A percentile compares a stretch with the other conserved stretches of the same genome.
phyloP scores from a whole-genome alignment of 2,888 invertebrate genomes.

The Lymantria dispar region DNA sequence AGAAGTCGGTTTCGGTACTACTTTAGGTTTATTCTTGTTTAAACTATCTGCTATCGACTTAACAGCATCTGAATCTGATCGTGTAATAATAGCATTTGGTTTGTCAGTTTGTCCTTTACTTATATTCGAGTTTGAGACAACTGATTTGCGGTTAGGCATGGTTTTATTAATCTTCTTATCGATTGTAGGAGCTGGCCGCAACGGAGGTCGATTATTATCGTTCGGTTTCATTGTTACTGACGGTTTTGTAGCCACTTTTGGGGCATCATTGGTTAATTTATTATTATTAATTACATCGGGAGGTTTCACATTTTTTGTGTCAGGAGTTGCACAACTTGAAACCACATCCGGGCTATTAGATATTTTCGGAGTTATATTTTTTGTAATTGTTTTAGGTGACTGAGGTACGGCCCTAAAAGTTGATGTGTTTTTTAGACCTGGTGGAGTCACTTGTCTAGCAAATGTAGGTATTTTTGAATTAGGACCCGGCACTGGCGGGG shows the following conservation, averaged over 20 bases:
- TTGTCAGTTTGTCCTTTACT: slow-evolving; percentile 53
- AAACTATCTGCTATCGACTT: slow-evolving; percentile 72
- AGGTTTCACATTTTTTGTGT: slow-evolving; percentile 78
- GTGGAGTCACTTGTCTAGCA: slow-evolving; percentile 74
- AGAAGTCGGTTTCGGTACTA: slow-evolving; percentile 66
- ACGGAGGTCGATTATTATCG: slow-evolving; percentile 68
- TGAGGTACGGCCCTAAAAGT: slow-evolving; percentile 68
- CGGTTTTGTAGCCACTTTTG: slow-evolving; percentile 73
- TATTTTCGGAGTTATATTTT: slow-evolving; percentile 57
- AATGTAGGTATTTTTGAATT: slow-evolving; percentile 76
- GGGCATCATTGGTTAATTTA: slow-evolving; percentile 65
- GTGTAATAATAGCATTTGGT: slow-evolving; percentile 48
- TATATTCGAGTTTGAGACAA: slow-evolving; percentile 46
- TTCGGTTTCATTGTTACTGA: slow-evolving; percentile 62
- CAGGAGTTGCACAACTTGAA: slow-evolving; percentile 85
- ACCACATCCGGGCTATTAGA: slow-evolving; percentile 88
- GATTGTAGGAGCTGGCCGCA: slow-evolving; percentile 59
- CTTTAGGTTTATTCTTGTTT: slow-evolving; percentile 75
- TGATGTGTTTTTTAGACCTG: slow-evolving; percentile 69
- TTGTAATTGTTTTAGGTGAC: slow-evolving; percentile 60
- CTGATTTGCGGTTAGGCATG: slow-evolving; percentile 54
- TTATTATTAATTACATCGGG: slow-evolving; percentile 84
- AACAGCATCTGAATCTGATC: slow-evolving; percentile 68
- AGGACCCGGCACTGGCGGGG: slow-evolving; percentile 65
- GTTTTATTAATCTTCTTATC: slow-evolving; percentile 65